Evolutionary conservation across 2,888 invertebrate genomes (phyloP).

Genomic region (Epinotia brunnichana): DNA sequence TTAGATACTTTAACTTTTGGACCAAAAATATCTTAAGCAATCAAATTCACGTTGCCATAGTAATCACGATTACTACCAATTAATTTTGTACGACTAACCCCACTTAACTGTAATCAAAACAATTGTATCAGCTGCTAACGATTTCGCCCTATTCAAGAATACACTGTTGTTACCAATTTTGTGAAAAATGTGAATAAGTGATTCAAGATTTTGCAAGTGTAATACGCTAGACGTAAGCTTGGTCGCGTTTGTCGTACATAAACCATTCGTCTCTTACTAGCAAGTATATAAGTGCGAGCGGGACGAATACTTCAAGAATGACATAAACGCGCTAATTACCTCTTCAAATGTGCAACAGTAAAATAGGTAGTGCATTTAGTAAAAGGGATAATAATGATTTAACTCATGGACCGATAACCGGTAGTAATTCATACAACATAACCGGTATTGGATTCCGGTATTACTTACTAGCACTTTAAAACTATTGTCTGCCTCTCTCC

Average conservation of each 20-base stretch:
- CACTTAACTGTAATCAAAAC: constrained; percentile 36
- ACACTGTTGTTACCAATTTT: constrained; percentile 13
- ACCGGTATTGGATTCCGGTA: not conserved
- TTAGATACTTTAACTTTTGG: constrained; percentile 71
- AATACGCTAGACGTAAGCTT: constrained; percentile 26
- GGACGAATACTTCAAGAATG: too few relatives aligned
- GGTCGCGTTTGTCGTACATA: too few relatives aligned
- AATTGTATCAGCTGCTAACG: not conserved
- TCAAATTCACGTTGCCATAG: constrained; percentile 82
- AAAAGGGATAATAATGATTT: constrained; percentile 14
- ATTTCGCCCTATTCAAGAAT: constrained; percentile 1
- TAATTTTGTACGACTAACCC: constrained; percentile 45
- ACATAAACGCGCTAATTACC: too few relatives aligned
- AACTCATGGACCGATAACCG: constrained; percentile 9
- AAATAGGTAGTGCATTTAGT: constrained; percentile 19
- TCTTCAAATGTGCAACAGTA: constrained; percentile 4
- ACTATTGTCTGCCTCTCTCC: too few relatives aligned
- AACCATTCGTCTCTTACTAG: too few relatives aligned
- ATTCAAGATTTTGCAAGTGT: constrained; percentile 36
- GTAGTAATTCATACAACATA: not conserved
- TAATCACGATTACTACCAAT: constrained; percentile 78
- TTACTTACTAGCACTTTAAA: not conserved
- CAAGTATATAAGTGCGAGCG: too few relatives aligned
- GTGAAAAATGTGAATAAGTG: not conserved
- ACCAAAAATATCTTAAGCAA: constrained; percentile 81